Evolutionary conservation across 2,113 vertebrate genomes (phyloP), one percentile per base, ranked within the genome.

Genomic region (Urocolius indicus): DNA sequence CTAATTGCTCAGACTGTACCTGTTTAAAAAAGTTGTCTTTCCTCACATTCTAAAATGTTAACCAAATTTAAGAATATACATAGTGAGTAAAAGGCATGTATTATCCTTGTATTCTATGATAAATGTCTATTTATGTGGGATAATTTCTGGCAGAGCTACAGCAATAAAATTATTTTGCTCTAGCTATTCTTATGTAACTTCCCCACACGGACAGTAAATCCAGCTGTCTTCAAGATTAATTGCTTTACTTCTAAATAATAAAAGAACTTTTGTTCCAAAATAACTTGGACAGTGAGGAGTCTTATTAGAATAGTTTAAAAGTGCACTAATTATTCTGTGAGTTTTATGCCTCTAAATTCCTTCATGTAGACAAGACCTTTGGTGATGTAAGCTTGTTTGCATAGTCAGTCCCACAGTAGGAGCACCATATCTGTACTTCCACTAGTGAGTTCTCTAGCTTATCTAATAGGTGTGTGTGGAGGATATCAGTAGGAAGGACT

Each of bases 221-320:
- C 89, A 95, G 21, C 48, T 95, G 86, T 57, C 66, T 68, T 78
- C 65, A 71, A 78, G 71, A 92, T 88, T 86, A 95, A 80, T 95
- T 79, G 68, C 16, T 88, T 84, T 46, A 76, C 43, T 80, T 88
- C 57, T 81, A 67, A 71, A 87, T 48, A 89, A 90, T 78, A 75
- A 74, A 86, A 67, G 0, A 26, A 55, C 3, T 59, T 77, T 29
- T 77, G 27, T 90, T 84, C 21, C 0, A 7, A 90, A 86, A 74
- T 48, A 59, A 38, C 84, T 84, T 83, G 77, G 67, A 51, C 57
- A 67, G 29, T 71, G 21, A 14, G 58, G 34, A 74, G 13, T 77
- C 52, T 20, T 30, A 76, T 79, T 49, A 77, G 20, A 52, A 62
- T 54, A 73, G 11, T 62, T 82, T 62, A 59, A 83, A 83, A 76